phyloP scores from a whole-genome alignment of 2,888 invertebrate genomes.

The Myopa tessellatipennis region DNA sequence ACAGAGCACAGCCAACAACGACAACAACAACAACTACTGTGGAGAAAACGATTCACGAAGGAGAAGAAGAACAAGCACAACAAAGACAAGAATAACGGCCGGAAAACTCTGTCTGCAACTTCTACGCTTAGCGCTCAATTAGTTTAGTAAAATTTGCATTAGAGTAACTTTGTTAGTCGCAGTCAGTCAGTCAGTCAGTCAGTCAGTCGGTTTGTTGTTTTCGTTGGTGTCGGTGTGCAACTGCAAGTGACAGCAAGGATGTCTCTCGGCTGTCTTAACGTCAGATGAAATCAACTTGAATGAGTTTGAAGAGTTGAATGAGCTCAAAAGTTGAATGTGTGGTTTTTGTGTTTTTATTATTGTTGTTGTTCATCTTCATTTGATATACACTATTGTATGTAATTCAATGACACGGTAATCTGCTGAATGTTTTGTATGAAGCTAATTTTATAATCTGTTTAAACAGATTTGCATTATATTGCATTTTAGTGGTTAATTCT shows the following conservation, averaged over 20 bases:
- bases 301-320: background rate
- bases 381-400: background rate
- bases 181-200: background rate
- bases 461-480: too few relatives aligned
- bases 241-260: background rate
- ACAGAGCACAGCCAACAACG: background rate
- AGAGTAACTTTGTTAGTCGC: conserved; percentile 6
- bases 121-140: conserved; percentile 6
- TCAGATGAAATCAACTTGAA: background rate
- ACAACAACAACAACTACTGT: too few relatives aligned
- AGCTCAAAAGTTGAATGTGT: background rate
- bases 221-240: background rate
- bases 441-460: too few relatives aligned
- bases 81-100: too few relatives aligned
- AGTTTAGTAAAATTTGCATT: conserved; percentile 14
- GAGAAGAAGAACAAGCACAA: too few relatives aligned
- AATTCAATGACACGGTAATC: too few relatives aligned
- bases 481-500: too few relatives aligned
- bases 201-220: background rate
- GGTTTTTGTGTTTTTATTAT: background rate
- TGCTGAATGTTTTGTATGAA: too few relatives aligned
- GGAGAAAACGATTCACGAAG: background rate
- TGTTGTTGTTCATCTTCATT: background rate
- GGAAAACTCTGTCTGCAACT: background rate
- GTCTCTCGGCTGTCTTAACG: background rate